Evolutionary conservation across 2,113 vertebrate species (phyloP).

Genomic region (Sula dactylatra): DNA sequence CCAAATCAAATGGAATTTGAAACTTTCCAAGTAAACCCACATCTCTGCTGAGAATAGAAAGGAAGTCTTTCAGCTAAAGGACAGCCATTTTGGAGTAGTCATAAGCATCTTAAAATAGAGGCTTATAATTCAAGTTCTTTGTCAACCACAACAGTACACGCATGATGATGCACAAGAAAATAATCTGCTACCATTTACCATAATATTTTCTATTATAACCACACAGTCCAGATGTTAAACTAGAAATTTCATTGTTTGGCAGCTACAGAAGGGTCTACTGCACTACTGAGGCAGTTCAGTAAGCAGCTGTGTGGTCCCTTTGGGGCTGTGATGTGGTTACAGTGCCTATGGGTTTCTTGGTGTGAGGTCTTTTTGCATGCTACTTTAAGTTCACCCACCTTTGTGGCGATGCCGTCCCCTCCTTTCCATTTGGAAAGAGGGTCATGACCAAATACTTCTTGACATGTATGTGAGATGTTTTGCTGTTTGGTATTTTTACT

Average conservation of each 20-base stretch:
- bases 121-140: background rate
- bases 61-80: slow-evolving; percentile 2
- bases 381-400: background rate
- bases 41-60: slow-evolving; percentile 26
- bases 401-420: background rate
- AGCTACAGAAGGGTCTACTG: background rate
- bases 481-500: background rate
- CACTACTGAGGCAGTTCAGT: background rate
- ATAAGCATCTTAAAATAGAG: slow-evolving; percentile 22
- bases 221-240: background rate
- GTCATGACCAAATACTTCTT: background rate
- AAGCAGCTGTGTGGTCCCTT: background rate
- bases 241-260: background rate
- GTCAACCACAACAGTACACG: background rate
- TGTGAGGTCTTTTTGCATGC: background rate
- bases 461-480: background rate
- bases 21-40: slow-evolving; percentile 21
- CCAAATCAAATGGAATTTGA: background rate
- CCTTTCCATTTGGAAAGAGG: background rate
- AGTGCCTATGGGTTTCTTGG: background rate
- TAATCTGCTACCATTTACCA: background rate
- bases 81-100: slow-evolving; percentile 9
- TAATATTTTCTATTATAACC: background rate
- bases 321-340: background rate
- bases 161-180: background rate